Percentiles rank a stretch among this genome's conserved stretches.
phyloP scores from a whole-genome alignment of 2,797 vertebrate genomes.

The Ceryle rudis region DNA sequence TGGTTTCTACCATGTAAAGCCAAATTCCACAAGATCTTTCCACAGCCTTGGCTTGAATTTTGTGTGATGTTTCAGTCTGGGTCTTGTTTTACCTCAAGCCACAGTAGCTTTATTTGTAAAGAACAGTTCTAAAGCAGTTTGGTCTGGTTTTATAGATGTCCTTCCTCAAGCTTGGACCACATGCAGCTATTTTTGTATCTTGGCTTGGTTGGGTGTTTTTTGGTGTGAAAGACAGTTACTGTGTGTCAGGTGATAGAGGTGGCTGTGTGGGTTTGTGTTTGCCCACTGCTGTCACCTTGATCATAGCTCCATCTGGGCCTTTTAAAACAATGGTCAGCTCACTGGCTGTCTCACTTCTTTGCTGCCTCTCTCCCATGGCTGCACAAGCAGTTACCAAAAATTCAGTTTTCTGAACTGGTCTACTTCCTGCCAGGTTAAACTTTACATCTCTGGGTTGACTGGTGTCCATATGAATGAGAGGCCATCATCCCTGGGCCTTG shows the following conservation, averaged over 20 bases:
- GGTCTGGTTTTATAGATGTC: background rate
- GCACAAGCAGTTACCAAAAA: background rate
- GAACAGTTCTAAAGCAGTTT: background rate
- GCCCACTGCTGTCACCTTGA: too few relatives aligned
- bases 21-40: background rate
- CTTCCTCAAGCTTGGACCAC: background rate
- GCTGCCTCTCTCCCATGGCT: background rate
- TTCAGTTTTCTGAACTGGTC: background rate
- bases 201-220: background rate
- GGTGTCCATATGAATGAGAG: background rate
- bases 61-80: background rate
- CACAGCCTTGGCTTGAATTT: background rate
- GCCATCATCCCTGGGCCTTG: fast-evolving
- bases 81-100: background rate
- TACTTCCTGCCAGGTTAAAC: background rate
- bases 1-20: background rate
- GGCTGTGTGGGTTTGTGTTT: background rate
- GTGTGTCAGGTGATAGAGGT: background rate
- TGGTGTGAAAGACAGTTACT: background rate
- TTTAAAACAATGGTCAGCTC: background rate
- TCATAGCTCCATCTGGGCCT: background rate
- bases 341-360: background rate
- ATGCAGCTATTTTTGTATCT: background rate
- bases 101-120: background rate
- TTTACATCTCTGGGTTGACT: background rate